Evolutionary conservation across 2,888 invertebrate genomes (phyloP).

Genomic region (Cartodere bifasciata): DNA sequence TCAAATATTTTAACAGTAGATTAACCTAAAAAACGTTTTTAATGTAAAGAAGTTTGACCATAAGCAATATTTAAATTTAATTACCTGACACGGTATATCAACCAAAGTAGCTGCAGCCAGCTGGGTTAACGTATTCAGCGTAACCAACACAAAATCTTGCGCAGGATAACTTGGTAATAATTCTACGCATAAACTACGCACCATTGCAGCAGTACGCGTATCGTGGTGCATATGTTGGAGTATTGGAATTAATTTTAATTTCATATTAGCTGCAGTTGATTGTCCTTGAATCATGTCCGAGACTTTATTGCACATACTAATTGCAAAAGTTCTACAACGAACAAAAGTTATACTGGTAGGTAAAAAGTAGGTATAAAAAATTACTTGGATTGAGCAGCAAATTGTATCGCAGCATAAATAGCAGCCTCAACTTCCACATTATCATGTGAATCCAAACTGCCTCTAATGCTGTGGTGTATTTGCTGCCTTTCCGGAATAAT

Average conservation of each 20-base stretch:
- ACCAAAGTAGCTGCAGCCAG: slow-evolving; percentile 80
- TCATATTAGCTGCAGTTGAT: slow-evolving; percentile 84
- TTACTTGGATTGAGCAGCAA: slow-evolving; percentile 88
- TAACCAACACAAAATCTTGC: slow-evolving; percentile 67
- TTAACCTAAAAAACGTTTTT: slow-evolving; percentile 33
- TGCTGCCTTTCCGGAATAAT: slow-evolving; percentile 90
- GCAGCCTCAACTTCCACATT: slow-evolving; percentile 93
- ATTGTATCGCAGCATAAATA: slow-evolving; percentile 86
- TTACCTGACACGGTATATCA: slow-evolving; percentile 80
- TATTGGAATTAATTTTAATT: slow-evolving; percentile 80
- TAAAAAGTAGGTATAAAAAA: not conserved
- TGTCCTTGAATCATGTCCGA: slow-evolving; percentile 91
- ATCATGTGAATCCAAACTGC: slow-evolving; percentile 87
- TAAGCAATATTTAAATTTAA: slow-evolving; percentile 9
- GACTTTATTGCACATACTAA: slow-evolving; percentile 89
- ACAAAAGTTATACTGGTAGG: not conserved
- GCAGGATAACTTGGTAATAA: slow-evolving; percentile 67
- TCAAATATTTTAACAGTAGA: slow-evolving; percentile 53
- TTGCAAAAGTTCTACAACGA: slow-evolving; percentile 77
- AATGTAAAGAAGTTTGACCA: not conserved
- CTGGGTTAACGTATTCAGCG: slow-evolving; percentile 75
- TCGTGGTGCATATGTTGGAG: slow-evolving; percentile 87
- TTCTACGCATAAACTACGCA: slow-evolving; percentile 59
- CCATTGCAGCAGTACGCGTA: slow-evolving; percentile 48
- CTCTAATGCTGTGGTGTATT: slow-evolving; percentile 87